Conservation (phyloP, 1,140 invertebrate species). For the Sycobia sp. region DNA sequence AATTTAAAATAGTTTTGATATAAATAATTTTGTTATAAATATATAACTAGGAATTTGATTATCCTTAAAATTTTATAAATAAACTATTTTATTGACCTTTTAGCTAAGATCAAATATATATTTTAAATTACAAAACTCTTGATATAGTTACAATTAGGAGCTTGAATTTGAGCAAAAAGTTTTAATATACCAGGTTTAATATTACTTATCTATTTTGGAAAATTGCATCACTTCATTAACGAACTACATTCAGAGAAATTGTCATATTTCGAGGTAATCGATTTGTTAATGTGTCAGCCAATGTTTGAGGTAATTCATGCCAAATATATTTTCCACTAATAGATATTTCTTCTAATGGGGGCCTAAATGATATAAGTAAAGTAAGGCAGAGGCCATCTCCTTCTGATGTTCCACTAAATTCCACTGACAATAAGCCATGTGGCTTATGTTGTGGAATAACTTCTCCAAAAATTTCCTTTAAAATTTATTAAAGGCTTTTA, state of each 20-base stretch:
- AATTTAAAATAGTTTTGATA: no score
- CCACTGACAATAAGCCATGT: slow-evolving; percentile 76
- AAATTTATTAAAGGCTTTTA: slow-evolving; percentile 17
- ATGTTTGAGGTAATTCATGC: slow-evolving; percentile 75
- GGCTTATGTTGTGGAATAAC: slow-evolving; percentile 84
- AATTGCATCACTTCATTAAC: no score
- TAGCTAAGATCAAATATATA: no score
- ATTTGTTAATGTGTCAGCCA: slow-evolving; percentile 72
- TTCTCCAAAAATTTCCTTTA: slow-evolving; percentile 83
- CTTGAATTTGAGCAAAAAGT: no score
- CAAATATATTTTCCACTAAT: slow-evolving; percentile 87
- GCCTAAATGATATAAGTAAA: slow-evolving; percentile 81
- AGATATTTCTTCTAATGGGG: slow-evolving; percentile 82
- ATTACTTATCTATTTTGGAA: no score
- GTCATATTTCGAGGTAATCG: slow-evolving; percentile 76
- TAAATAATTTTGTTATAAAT: no score
- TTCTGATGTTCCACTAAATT: slow-evolving; percentile 63
- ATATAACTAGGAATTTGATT: no score
- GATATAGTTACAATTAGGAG: no score
- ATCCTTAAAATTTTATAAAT: no score
- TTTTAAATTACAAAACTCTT: no score
- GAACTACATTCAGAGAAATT: slow-evolving; percentile 80
- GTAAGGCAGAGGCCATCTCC: slow-evolving; percentile 84
- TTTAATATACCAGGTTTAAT: no score
- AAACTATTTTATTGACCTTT: no score